Conservation (phyloP, 2,888 invertebrate species). For the Anodontia alba region DNA sequence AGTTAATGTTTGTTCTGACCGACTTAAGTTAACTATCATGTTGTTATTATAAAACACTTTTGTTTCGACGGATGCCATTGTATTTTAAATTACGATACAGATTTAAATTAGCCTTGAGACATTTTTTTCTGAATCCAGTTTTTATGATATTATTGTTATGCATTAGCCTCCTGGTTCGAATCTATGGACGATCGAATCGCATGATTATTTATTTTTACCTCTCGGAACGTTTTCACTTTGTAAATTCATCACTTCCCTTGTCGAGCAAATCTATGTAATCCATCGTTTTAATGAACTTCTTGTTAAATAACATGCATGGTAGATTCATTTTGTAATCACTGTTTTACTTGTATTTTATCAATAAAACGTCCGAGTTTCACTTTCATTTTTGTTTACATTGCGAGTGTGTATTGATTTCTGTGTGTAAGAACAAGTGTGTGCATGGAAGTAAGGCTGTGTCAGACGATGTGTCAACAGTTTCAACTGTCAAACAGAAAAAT, state of each 20-base stretch:
- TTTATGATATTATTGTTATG: too few species aligned
- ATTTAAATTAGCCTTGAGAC: too few species aligned
- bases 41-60: too few species aligned
- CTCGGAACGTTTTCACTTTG: not conserved
- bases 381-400: not conserved
- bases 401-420: not conserved
- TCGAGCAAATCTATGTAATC: too few species aligned
- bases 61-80: too few species aligned
- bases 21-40: too few species aligned
- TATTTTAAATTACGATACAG: too few species aligned
- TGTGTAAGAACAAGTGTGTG: not conserved
- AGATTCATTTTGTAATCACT: too few species aligned
- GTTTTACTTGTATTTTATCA: not conserved
- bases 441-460: not conserved
- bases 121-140: too few species aligned
- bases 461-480: not conserved
- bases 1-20: too few species aligned
- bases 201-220: not conserved
- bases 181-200: not conserved
- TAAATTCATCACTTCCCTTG: too few species aligned
- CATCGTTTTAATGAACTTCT: not conserved
- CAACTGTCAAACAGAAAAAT: not conserved
- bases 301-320: not conserved
- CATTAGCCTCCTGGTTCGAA: not conserved
- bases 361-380: too few species aligned